Base-by-base conservation (phyloP, 1,140 invertebrate species). In the Drosophila orena region DNA sequence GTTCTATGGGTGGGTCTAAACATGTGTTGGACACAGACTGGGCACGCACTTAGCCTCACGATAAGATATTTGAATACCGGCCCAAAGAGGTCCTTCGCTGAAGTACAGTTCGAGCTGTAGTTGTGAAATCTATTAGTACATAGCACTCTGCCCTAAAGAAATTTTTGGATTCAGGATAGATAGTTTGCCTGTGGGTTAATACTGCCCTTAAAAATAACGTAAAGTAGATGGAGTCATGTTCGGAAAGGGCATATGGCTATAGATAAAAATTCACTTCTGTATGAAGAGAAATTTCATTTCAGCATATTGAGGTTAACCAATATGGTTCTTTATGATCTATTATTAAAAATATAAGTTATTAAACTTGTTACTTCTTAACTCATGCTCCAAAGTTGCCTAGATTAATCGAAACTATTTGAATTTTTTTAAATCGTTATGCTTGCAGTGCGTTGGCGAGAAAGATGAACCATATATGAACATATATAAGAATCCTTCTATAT, bases 61-160 rank as follows among this genome's bases (percentile, higher is more conserved):
- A 57, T 70, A 70, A 70, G 43, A 54, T 55, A 65, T 70, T 69
- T 70, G 50, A 47, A 69, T 56, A 69, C 38, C 14, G 34, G 15
- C 59, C 38, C 42, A 47, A n/a, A 40, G 43, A 27, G 66, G 35
- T 35, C 49, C 35, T 42, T 27, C 1, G 1, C 8, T 17, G 2
- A 24, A 24, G 61, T 53, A 54, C 22, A 27, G 12, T 20, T n/a
- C 4, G 37, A 61, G 57, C 27, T 40, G 35, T 34, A 70, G 62
- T 69, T 69, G 66, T 70, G 35, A 70, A 69, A 70, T 69, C 66
- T 37, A 70, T 70, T 70, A 70, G 50, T 69, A 35, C 12, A 20
- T 70, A 4, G 43, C 62, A 55, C 62, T 56, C 30, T 17, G 11
- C 15, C 3, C 3, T 7, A 56, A 22, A n/a, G 27, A 37, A 44